phyloP scores from a whole-genome alignment of 2,797 vertebrate species.

The Cephalopachus bancanus region DNA sequence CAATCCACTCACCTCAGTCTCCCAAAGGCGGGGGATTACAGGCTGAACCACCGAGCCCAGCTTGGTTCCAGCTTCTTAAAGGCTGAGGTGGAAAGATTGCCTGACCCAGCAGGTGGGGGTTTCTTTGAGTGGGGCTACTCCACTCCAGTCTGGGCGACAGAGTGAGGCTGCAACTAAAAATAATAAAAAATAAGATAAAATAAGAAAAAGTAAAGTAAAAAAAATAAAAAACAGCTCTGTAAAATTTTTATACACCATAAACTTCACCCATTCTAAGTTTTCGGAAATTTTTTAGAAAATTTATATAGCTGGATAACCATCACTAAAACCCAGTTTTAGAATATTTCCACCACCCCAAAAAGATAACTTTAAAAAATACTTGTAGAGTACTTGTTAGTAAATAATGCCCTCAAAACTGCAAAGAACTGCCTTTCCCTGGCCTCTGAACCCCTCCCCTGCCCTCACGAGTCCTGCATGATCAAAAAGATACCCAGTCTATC shows the following conservation, averaged over 20 bases:
- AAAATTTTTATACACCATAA: conserved; percentile 34
- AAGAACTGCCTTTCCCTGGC: not conserved
- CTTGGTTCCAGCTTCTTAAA: too few species aligned
- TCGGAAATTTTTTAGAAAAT: not conserved
- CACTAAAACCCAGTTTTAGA: conserved; percentile 22
- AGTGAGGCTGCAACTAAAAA: too few species aligned
- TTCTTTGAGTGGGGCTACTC: too few species aligned
- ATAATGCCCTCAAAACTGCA: not conserved
- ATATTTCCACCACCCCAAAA: not conserved
- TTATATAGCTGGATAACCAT: not conserved
- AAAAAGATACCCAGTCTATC: not conserved
- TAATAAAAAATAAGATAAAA: too few species aligned
- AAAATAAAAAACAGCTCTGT: not conserved
- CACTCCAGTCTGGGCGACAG: too few species aligned
- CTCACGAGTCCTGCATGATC: not conserved
- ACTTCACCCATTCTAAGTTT: not conserved
- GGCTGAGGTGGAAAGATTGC: too few species aligned
- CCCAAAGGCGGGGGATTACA: too few species aligned
- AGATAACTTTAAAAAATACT: conserved; percentile 27
- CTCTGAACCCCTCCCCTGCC: not conserved
- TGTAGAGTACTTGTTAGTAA: not conserved
- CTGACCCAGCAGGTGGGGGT: too few species aligned
- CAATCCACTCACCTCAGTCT: too few species aligned
- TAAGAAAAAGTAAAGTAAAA: too few species aligned
- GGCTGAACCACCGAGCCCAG: too few species aligned